Conservation (phyloP, 2,888 invertebrate species). For the Mythimna lalbum region DNA sequence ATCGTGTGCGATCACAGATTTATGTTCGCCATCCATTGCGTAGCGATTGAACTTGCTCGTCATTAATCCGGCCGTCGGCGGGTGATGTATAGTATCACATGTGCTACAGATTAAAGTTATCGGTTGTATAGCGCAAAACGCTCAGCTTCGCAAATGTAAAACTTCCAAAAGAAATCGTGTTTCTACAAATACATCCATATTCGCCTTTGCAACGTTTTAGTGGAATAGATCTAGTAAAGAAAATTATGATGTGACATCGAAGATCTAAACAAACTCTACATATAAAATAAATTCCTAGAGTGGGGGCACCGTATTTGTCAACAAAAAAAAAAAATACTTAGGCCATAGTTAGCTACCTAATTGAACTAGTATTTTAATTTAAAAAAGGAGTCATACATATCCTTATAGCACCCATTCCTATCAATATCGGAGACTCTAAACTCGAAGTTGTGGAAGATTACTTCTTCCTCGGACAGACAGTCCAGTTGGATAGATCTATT, state of each 20-base stretch:
- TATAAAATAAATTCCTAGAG: no score
- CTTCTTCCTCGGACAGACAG: no score
- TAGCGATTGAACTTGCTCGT: constrained; percentile 36
- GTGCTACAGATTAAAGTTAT: constrained; percentile 38
- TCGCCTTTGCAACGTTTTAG: not conserved
- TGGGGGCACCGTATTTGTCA: no score
- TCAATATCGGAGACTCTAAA: no score
- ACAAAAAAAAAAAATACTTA: not conserved
- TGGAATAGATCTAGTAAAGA: not conserved
- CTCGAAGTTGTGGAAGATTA: no score
- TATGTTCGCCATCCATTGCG: constrained; percentile 56
- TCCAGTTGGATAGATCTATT: no score
- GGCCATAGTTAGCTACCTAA: not conserved
- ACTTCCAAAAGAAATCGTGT: not conserved
- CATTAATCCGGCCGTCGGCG: constrained; percentile 33
- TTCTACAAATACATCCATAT: not conserved
- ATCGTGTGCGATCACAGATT: constrained; percentile 51
- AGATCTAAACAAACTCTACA: no score
- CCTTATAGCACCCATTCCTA: no score
- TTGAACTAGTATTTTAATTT: no score
- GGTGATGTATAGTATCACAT: constrained; percentile 50
- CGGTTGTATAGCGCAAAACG: not conserved
- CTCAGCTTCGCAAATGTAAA: not conserved
- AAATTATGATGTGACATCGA: no score
- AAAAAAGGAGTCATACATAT: no score